Conservation (phyloP, 2,113 vertebrate genomes). For the Lamprologus speciosus region DNA sequence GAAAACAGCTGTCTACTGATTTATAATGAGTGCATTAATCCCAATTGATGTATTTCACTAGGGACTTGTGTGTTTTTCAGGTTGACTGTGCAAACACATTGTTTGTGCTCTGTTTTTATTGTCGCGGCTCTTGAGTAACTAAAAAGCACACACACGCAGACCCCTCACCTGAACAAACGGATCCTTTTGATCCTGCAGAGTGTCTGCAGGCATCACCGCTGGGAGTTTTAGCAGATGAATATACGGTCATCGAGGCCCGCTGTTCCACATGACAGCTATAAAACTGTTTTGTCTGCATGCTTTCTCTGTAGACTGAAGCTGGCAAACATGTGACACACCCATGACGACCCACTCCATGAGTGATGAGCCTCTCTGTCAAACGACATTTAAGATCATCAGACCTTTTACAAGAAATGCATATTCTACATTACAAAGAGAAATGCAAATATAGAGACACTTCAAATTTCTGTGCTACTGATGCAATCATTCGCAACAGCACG, state of each 20-base stretch:
- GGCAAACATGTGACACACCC: background rate
- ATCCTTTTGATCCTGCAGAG: slow-evolving; percentile 22
- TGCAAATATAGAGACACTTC: background rate
- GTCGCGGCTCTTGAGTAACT: background rate
- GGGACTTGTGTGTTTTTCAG: background rate
- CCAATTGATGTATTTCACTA: background rate
- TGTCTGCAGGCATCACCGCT: slow-evolving; percentile 19
- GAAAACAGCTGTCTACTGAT: background rate
- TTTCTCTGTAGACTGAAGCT: background rate
- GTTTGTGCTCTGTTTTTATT: background rate
- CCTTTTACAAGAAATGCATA: background rate
- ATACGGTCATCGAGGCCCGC: slow-evolving; percentile 2
- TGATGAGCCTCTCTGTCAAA: background rate
- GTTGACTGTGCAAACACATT: background rate
- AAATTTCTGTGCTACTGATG: background rate
- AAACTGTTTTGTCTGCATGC: background rate
- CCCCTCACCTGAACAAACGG: slow-evolving; percentile 3
- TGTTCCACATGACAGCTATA: background rate
- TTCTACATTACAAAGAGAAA: background rate
- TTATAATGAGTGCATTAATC: background rate
- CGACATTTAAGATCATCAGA: background rate
- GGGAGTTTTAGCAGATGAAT: background rate
- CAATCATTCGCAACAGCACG: background rate
- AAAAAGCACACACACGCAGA: background rate
- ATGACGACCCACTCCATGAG: background rate